These are phyloP conservation scores for Nemopilema nomurai DNA, from an alignment of 30 jellyfish, hydroid and myxozoan genomes.

Conservation along the genomic window DNA sequence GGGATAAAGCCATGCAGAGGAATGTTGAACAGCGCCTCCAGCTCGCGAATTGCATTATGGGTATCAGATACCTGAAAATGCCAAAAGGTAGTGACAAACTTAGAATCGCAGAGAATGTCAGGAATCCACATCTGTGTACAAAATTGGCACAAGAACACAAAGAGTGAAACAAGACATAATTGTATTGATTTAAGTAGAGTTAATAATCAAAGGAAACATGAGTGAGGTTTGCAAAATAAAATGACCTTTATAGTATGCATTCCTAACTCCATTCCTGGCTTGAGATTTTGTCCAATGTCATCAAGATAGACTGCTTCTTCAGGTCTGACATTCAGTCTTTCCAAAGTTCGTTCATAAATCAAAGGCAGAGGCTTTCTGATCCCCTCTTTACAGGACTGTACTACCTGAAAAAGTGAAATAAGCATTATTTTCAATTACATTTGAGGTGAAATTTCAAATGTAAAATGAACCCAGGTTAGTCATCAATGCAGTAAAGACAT, in stretches of 20 bases:
- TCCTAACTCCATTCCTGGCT: conserved; percentile 85
- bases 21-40: conserved; percentile 46
- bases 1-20: conserved; percentile 67
- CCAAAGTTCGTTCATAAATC: conserved; percentile 65
- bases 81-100: not conserved
- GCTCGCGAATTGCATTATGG: conserved; percentile 61
- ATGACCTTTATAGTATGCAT: conserved; percentile 83
- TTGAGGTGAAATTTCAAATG: no score
- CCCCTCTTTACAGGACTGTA: conserved; percentile 78
- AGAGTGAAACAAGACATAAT: not conserved
- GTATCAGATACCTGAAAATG: conserved; percentile 63
- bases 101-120: not conserved
- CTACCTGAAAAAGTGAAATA: conserved; percentile 48
- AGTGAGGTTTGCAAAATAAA: not conserved
- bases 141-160: not conserved
- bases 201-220: no score
- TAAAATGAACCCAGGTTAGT: no score
- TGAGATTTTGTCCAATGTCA: conserved; percentile 84
- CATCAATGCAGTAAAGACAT: no score
- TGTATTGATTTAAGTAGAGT: no score
- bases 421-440: no score
- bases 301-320: conserved; percentile 80
- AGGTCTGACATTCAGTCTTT: conserved; percentile 64
- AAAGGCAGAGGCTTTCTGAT: conserved; percentile 80
- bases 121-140: not conserved